Percentiles rank a stretch among this genome's conserved stretches.
Conservation (phyloP, 2,797 vertebrate genomes). For the Micromesistius poutassou region DNA sequence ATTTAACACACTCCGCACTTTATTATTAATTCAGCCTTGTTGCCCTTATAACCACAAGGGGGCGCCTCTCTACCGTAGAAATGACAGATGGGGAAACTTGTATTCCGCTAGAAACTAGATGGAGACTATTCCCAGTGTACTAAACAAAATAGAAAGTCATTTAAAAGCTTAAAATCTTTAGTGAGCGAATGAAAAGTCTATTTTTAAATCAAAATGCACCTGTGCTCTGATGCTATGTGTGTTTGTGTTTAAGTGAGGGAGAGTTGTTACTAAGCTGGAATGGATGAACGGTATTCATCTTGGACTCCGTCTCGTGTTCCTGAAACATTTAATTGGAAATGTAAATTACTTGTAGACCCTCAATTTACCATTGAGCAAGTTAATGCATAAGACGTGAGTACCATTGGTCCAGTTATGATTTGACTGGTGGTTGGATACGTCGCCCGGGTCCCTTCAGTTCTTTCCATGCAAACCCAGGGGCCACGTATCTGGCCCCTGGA, state of each 20-base stretch:
- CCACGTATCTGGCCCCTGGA: background rate
- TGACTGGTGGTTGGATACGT: no score
- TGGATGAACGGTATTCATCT: no score
- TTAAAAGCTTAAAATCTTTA: background rate
- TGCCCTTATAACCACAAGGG: conserved; percentile 29
- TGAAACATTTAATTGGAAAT: background rate
- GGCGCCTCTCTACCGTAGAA: conserved; percentile 7
- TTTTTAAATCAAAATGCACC: background rate
- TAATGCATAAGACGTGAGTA: no score
- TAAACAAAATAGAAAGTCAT: background rate
- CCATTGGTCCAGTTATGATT: background rate
- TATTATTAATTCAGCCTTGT: background rate
- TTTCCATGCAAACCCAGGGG: background rate
- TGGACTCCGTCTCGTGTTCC: no score
- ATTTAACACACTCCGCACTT: background rate
- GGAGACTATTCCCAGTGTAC: background rate
- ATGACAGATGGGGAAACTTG: background rate
- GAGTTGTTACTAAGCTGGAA: background rate
- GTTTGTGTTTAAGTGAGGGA: background rate
- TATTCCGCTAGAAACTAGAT: background rate
- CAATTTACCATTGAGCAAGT: no score
- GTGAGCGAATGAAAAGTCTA: background rate
- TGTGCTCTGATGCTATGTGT: background rate
- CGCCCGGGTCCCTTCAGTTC: background rate
- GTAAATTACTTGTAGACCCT: no score